A percentile compares a stretch with the other conserved stretches of the same genome.
Conservation (phyloP, 2,113 vertebrate species). For the Atractosteus spatula region DNA sequence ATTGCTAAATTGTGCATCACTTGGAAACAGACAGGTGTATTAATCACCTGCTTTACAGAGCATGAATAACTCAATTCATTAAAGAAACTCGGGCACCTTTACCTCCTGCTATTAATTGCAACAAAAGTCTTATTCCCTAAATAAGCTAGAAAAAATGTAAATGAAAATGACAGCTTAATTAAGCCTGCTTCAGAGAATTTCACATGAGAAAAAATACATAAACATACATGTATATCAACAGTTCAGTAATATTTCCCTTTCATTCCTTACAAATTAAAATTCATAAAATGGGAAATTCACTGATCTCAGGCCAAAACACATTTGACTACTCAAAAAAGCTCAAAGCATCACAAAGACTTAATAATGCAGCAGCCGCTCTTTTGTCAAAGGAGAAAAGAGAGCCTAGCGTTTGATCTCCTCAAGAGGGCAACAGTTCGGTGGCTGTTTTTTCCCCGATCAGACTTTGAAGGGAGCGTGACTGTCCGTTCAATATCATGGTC, state of each 20-base stretch:
- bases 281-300: constrained; percentile 31
- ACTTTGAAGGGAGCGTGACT: constrained; percentile 45
- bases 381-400: constrained; percentile 27
- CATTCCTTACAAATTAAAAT: constrained; percentile 43
- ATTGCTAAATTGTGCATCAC: no score
- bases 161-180: constrained; percentile 50
- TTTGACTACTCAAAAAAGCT: constrained; percentile 40
- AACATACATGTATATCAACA: constrained; percentile 3
- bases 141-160: constrained; percentile 19
- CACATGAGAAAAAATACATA: constrained; percentile 9
- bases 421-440: constrained; percentile 2
- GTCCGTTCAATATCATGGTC: background rate
- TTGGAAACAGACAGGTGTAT: no score
- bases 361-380: constrained; percentile 37
- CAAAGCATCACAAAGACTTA: constrained; percentile 47
- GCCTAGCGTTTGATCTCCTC: constrained; percentile 35
- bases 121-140: constrained; percentile 34
- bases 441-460: constrained; percentile 33
- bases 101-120: constrained; percentile 49
- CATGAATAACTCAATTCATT: constrained; percentile 46
- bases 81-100: constrained; percentile 34
- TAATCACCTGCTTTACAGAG: no score
- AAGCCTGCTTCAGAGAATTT: constrained; percentile 42
- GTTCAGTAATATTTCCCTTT: constrained; percentile 31
- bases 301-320: constrained; percentile 41